phyloP scores from a whole-genome alignment of 2,113 vertebrate species.

The Nycticorax nycticorax region DNA sequence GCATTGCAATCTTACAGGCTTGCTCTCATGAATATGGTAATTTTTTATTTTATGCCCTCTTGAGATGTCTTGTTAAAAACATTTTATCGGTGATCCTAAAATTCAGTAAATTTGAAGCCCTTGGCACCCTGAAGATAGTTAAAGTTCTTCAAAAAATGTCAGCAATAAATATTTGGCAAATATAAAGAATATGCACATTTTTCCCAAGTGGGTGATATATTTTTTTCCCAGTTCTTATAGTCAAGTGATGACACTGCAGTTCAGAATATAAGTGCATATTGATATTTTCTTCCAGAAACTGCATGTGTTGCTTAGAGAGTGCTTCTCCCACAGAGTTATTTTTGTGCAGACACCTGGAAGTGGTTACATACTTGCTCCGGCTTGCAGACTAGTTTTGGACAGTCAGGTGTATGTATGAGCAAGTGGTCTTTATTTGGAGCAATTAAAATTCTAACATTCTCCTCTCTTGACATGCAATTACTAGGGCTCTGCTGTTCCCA shows the following conservation, averaged over 20 bases:
- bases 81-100: constrained; percentile 84
- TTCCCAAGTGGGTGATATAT: constrained; percentile 76
- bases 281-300: constrained; percentile 77
- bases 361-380: constrained; percentile 74
- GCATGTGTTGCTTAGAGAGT: constrained; percentile 61
- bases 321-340: constrained; percentile 77
- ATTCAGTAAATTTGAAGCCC: constrained; percentile 83
- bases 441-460: constrained; percentile 94
- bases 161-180: constrained; percentile 79
- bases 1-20: constrained; percentile 80
- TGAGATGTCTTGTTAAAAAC: constrained; percentile 86
- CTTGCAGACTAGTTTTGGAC: constrained; percentile 80
- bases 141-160: constrained; percentile 80
- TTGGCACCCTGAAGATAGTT: constrained; percentile 80
- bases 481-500: constrained; percentile 88
- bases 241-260: constrained; percentile 81
- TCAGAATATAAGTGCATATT: constrained; percentile 77
- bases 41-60: constrained; percentile 86
- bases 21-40: constrained; percentile 86
- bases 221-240: constrained; percentile 67
- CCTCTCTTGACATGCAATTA: constrained; percentile 95
- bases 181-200: constrained; percentile 85
- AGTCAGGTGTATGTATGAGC: constrained; percentile 86
- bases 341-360: constrained; percentile 90
- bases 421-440: constrained; percentile 89